Conservation (phyloP, 2,888 invertebrate genomes). For the Sminthurinus aureus region DNA sequence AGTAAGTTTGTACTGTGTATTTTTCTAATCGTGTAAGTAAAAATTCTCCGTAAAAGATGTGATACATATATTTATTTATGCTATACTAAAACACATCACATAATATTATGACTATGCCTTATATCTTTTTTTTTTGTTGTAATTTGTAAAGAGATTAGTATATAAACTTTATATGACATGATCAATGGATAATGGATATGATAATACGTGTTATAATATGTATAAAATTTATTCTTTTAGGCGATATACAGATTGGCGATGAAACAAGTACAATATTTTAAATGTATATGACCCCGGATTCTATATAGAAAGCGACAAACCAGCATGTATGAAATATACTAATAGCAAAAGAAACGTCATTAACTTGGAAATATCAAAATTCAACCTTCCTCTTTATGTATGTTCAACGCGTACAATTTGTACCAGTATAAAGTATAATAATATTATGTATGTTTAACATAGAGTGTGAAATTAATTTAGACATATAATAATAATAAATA, state of each 20-base stretch:
- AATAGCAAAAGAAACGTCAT: neutral
- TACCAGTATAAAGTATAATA: neutral
- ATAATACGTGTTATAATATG: neutral
- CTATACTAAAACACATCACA: neutral
- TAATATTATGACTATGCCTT: neutral
- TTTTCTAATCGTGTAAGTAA: neutral
- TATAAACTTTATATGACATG: neutral
- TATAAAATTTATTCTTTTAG: neutral
- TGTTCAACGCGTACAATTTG: neutral
- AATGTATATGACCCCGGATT: neutral
- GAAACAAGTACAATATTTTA: neutral
- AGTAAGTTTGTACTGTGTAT: neutral
- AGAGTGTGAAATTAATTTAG: neutral
- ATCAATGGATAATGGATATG: neutral
- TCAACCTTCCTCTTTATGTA: neutral
- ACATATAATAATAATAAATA: neutral
- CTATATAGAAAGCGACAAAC: neutral
- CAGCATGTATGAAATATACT: neutral
- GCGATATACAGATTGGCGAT: neutral
- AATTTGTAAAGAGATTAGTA: no score
- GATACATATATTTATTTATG: neutral
- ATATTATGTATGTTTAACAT: neutral
- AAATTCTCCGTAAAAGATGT: neutral
- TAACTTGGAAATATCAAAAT: neutral
- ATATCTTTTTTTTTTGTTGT: neutral